Base-by-base conservation (phyloP, 2,113 vertebrate genomes). In the Machaerirhynchus nigripectus region DNA sequence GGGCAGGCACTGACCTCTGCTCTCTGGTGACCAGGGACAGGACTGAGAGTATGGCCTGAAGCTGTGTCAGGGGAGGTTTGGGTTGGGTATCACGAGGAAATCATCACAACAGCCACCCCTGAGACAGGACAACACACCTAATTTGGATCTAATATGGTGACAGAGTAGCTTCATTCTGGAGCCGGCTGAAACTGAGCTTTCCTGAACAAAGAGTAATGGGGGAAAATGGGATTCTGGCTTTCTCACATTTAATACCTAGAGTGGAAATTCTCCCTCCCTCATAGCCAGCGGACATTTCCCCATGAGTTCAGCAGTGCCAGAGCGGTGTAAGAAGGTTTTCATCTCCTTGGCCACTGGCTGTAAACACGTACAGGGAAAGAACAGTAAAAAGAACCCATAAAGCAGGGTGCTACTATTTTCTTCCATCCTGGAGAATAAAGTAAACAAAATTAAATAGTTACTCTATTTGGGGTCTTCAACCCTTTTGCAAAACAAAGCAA, bases 361-460 rank as follows among this genome's bases (percentile, higher is more conserved):
- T 95, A 89, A 95, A 94, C 82, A 91, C 20, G 0, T 63, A 70
- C 16, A 23, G 18, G 42, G 30, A 15, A 65, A 94, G 74, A 84
- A 67, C 71, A 75, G 30, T 85, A 86, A 91, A 96, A 77, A 47
- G 6, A 47, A 20, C 39, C 15, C 44, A 44, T 84, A 94, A 92
- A 96, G 56, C 50, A 85, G 42, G 50, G 67, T 71, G 82, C 64
- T 93, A 78, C 63, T 78, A 83, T 88, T 91, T 96, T 76, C 71
- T 90, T 77, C 76, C 86, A 1, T 47, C 65, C n/a, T 8, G 19
- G 47, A 63, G 31, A 87, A 91, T 18, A 84, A 89, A 91, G 46
- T 59, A 89, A 89, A 92, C 53, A 93, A 73, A 39, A 95, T 84
- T 52, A 80, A 93, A 67, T 65, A 65, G 59, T 70, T 90, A 47